Evolutionary conservation across 2,888 invertebrate species (phyloP), one percentile per base, ranked within the genome.

Genomic region (Tricholauxania praeusta): DNA sequence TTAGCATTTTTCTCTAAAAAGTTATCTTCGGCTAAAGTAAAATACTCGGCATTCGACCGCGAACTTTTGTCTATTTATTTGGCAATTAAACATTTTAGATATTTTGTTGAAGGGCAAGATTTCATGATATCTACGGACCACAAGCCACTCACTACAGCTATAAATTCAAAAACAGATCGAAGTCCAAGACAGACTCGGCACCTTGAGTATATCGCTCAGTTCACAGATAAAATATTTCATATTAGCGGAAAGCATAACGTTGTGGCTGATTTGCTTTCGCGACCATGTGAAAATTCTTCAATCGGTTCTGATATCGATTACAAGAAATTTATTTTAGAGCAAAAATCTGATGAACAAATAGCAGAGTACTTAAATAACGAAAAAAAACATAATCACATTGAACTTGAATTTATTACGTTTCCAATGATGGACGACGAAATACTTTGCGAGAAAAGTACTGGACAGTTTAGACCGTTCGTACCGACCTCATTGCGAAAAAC

Each of bases 311-410:
- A 22, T 3, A 22, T 22, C 22, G 22, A 22, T 22, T 22, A 22
- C 22, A 22, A 22, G 22, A 22, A 22, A 22, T 22, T 22, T 22
- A 22, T 72, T 73, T 59, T 60, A 70, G 65, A 22, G n/a, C 12
- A 22, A 63, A 63, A 53, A 62, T 72, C 60, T 71, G 72, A 72
- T 75, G 74, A 65, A 53, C 32, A 71, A 5, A 4, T 15, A 51
- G 14, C 59, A 49, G 48, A 59, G 28, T 47, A 62, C 49, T 49
- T 52, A 63, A 49, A 55, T 57, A n/a, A 15, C 12, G 53, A 32
- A 53, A 55, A 71, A 8, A 47, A 22, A 22, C 22, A 22, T 22
- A 22, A 22, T 22, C 22, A 3, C 22, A 22, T 22, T 22, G 22
- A 22, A 22, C 22, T 22, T 1, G 22, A 22, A 2, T 22, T 22